Percentiles rank a stretch among this genome's conserved stretches.
These are phyloP conservation scores for Slavum lentiscoides DNA, from an alignment of 2,888 invertebrate species.

Conservation along the genomic window DNA sequence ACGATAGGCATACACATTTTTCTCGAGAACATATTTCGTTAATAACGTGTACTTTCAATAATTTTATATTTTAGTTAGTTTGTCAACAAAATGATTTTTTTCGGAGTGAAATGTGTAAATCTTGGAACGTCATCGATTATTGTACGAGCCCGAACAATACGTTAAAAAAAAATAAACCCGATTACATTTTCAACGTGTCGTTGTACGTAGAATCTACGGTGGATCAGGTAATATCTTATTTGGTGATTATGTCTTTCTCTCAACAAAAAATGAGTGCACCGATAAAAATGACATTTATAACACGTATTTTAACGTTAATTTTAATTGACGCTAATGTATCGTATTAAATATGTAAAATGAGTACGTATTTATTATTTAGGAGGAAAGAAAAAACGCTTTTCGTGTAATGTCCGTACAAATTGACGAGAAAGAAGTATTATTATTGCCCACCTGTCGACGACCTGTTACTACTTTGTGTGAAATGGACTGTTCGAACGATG, in stretches of 20 bases:
- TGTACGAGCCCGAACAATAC: neutral
- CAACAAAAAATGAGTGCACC: too few species aligned
- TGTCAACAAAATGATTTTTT: constrained; percentile 21
- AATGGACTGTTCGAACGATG: neutral
- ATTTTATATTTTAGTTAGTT: neutral
- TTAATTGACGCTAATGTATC: too few species aligned
- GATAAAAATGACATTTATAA: too few species aligned
- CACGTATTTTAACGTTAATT: too few species aligned
- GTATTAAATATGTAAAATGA: too few species aligned
- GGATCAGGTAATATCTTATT: constrained; percentile 6
- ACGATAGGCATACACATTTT: too few species aligned
- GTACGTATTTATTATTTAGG: neutral
- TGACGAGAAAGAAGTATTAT: neutral
- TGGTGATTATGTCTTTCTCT: too few species aligned
- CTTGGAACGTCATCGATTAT: constrained; percentile 13
- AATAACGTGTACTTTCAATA: too few species aligned
- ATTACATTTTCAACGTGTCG: neutral
- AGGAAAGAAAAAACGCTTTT: neutral
- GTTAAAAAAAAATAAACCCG: neutral
- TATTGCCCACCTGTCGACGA: neutral
- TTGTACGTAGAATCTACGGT: neutral
- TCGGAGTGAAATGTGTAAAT: neutral
- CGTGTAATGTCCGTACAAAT: neutral
- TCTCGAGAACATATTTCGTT: too few species aligned
- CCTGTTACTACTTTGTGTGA: neutral